Percentiles rank a stretch among this genome's conserved stretches.
These are phyloP conservation scores for Asarcornis scutulata DNA, from an alignment of 2,113 vertebrate genomes.

Conservation along the genomic window DNA sequence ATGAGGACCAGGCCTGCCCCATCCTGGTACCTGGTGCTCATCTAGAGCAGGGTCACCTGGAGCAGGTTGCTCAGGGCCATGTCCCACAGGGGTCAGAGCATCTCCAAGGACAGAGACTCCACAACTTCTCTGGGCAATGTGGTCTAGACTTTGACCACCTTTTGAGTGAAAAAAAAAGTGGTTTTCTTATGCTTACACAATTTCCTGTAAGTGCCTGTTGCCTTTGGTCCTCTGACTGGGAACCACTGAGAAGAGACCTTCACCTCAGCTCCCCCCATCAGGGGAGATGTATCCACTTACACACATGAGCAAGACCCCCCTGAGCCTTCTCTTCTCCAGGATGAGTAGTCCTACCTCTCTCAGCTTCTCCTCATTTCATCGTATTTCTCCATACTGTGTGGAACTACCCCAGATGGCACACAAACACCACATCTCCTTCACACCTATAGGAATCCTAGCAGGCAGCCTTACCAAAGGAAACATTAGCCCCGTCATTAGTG, in stretches of 20 bases:
- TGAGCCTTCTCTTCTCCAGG: not conserved
- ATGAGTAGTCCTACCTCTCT: not conserved
- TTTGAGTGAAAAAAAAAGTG: not conserved
- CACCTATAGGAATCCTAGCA: not conserved
- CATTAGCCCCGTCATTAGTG: not conserved
- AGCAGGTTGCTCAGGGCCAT: not conserved
- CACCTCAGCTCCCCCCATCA: not conserved
- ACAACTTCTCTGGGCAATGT: not conserved
- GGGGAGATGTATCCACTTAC: not conserved
- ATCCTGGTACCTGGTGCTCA: not conserved
- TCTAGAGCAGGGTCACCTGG: not conserved
- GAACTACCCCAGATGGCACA: not conserved
- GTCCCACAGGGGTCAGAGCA: not conserved
- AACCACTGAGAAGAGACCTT: not conserved
- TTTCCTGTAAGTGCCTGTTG: not conserved
- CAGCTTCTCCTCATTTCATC: not conserved
- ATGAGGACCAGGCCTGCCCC: not conserved
- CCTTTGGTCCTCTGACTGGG: not conserved
- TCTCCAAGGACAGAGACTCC: not conserved
- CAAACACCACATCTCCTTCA: not conserved
- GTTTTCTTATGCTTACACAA: not conserved
- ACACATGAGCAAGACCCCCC: not conserved
- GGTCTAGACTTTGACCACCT: not conserved
- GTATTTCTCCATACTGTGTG: not conserved
- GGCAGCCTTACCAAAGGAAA: not conserved